Percentiles rank a stretch among this genome's conserved stretches.
phyloP scores from a whole-genome alignment of 2,113 vertebrate genomes.

The Oryzias melastigma region DNA sequence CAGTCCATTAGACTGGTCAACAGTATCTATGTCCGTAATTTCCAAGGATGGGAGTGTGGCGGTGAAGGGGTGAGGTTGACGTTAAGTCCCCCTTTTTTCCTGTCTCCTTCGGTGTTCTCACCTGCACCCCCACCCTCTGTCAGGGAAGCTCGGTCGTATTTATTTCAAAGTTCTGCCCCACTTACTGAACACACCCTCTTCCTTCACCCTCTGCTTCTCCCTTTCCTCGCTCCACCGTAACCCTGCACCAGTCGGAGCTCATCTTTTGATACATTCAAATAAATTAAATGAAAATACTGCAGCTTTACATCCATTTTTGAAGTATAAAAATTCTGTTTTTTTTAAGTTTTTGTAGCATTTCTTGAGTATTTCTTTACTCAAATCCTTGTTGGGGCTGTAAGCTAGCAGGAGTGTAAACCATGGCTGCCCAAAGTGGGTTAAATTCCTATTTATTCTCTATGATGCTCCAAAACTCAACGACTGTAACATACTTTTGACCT shows the following conservation, averaged over 20 bases:
- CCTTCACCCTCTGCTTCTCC: slow-evolving; percentile 60
- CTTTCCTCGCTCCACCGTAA: slow-evolving; percentile 37
- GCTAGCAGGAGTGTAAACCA: too few species aligned
- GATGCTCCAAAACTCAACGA: too few species aligned
- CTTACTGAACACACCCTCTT: slow-evolving; percentile 72
- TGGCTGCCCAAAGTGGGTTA: too few species aligned
- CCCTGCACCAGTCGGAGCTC: slow-evolving; percentile 25
- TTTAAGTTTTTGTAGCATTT: too few species aligned
- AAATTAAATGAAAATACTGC: background rate
- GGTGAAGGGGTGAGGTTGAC: slow-evolving; percentile 24
- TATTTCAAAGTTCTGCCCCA: slow-evolving; percentile 60
- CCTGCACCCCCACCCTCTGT: slow-evolving; percentile 43
- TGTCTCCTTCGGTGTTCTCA: slow-evolving; percentile 49
- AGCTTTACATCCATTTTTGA: too few species aligned
- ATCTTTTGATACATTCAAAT: slow-evolving; percentile 35
- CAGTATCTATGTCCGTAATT: slow-evolving; percentile 64
- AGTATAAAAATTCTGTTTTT: too few species aligned
- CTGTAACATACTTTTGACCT: too few species aligned
- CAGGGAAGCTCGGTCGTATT: slow-evolving; percentile 14
- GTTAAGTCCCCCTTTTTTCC: slow-evolving; percentile 35
- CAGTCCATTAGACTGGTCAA: slow-evolving; percentile 77
- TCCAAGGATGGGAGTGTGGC: slow-evolving; percentile 53
- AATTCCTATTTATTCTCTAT: too few species aligned
- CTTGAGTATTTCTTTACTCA: too few species aligned
- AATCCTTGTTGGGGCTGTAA: too few species aligned